Evolutionary conservation across 2,113 vertebrate species (phyloP), one percentile per base, ranked within the genome.

Genomic region (Apteryx mantelli): DNA sequence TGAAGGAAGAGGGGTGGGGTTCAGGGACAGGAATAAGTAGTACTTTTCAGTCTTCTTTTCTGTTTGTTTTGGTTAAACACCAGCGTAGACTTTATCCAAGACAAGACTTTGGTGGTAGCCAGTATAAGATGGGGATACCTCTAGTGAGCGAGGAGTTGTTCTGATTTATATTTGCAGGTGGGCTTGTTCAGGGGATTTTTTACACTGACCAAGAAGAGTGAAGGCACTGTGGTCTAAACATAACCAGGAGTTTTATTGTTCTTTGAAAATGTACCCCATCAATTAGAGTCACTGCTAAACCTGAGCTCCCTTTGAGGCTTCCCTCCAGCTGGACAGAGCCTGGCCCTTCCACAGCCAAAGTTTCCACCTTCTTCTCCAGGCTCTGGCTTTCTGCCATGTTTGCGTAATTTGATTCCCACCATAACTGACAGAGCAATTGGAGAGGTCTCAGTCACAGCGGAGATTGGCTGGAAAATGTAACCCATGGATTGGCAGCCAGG

Each of bases 381-480:
- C 13, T 55, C 38, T 30, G 9, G 53, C 65, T 91, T 94, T 86
- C 52, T 88, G 38, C 82, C 64, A 38, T 53, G 17, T 36, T 90
- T 61, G 65, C 2, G 0, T 80, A 78, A 93, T 93, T 52, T 87
- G 85, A 97, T 46, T 88, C 81, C 38, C 30, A 63, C 38, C 50
- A 12, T 55, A 78, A 92, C 38, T 75, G 88, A 36, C 78, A 78
- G 82, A 92, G 91, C 63, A 71, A 8, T 58, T 55, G 52, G 68
- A 79, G 95, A 95, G 21, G 38, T 81, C 91, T 92, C 74, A 25
- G 53, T 68, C 91, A 85, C 38, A 64, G 64, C 32, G 42, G 32
- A 81, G 40, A 73, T 36, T 11, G 25, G 17, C 34, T 89, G 69
- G 84, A 91, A 96, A 96, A 89, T 73, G 78, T 71, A 92, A 91